Percentiles rank a stretch among this genome's conserved stretches.
phyloP scores from a whole-genome alignment of 2,797 vertebrate genomes.

The Uromys caudimaculatus region DNA sequence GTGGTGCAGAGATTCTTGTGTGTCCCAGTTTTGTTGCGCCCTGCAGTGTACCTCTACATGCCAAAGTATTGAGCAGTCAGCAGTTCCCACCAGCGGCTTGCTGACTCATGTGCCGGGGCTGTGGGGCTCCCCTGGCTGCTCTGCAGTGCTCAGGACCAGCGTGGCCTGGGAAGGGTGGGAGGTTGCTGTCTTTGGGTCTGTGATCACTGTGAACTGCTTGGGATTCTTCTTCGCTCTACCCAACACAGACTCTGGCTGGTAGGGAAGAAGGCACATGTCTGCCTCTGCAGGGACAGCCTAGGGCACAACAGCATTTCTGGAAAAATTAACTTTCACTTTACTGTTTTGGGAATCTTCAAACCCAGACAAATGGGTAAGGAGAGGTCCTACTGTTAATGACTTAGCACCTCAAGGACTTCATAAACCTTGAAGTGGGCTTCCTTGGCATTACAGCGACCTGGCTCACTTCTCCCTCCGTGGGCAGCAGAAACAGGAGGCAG shows the following conservation, averaged over 20 bases:
- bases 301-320: conserved; percentile 28
- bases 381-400: conserved; percentile 62
- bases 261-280: background rate
- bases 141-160: conserved; percentile 81
- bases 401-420: conserved; percentile 23
- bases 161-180: conserved; percentile 46
- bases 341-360: conserved; percentile 14
- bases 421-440: conserved; percentile 40
- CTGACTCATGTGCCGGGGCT: conserved; percentile 88
- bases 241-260: background rate
- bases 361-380: background rate
- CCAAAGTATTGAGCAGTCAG: conserved; percentile 87
- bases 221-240: conserved; percentile 41
- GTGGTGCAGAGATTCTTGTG: conserved; percentile 83
- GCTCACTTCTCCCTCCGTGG: conserved; percentile 38
- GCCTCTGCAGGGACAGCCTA: background rate
- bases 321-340: conserved; percentile 30
- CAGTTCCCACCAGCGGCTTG: conserved; percentile 89
- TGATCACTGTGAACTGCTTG: conserved; percentile 73
- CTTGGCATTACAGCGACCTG: conserved; percentile 58
- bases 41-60: conserved; percentile 85
- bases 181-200: conserved; percentile 82
- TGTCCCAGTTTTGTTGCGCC: conserved; percentile 86
- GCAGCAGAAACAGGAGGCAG: background rate
- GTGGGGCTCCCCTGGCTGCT: conserved; percentile 83